Conservation (phyloP, 2,797 vertebrate genomes). For the Steatocranus sp. region DNA sequence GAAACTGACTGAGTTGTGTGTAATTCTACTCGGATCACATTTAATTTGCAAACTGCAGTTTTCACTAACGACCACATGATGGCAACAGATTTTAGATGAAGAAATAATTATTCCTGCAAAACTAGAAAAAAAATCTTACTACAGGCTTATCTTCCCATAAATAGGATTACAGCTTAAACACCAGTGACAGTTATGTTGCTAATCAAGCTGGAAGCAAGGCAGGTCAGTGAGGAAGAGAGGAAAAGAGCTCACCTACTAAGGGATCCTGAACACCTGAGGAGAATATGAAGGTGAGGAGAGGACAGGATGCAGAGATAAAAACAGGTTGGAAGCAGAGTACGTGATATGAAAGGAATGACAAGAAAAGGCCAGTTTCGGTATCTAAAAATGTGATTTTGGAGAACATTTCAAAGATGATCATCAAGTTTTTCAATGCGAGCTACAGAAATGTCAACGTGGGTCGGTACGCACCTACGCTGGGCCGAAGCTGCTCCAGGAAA, state of each 20-base stretch:
- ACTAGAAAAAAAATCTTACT: not conserved
- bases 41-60: not conserved
- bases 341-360: not conserved
- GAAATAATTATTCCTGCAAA: rapidly evolving
- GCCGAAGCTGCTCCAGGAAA: slow-evolving; percentile 84
- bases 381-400: not conserved
- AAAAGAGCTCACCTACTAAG: slow-evolving; percentile 71
- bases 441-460: too few species aligned
- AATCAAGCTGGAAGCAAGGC: not conserved
- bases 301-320: not conserved
- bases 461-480: slow-evolving; percentile 76
- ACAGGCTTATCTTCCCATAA: too few species aligned
- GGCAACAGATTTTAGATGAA: not conserved
- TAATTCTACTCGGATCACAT: not conserved
- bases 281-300: not conserved
- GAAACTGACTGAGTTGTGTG: rapidly evolving
- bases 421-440: not conserved
- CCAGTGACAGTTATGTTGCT: not conserved
- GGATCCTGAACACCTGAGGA: slow-evolving; percentile 74
- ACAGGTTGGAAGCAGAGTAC: not conserved
- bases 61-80: not conserved
- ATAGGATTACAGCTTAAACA: not conserved
- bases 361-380: rapidly evolving
- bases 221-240: not conserved
- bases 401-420: not conserved